These are phyloP conservation scores for Patella pellucida DNA, from an alignment of 2,888 invertebrate species.

Conservation along the genomic window DNA sequence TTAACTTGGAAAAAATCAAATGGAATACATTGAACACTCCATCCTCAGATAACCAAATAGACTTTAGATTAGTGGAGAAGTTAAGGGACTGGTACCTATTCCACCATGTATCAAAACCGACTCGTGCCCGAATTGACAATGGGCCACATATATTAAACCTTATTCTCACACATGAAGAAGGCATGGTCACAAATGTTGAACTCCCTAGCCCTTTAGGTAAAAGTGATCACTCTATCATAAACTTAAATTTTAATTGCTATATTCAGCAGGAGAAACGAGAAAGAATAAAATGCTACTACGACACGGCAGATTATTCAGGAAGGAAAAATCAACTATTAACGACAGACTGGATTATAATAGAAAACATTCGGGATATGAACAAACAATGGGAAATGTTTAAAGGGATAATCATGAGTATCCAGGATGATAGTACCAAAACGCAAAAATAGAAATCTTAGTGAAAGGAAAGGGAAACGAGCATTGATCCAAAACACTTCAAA, in stretches of 20 bases:
- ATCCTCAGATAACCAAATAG: neutral
- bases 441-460: neutral
- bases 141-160: constrained; percentile 21
- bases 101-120: constrained; percentile 20
- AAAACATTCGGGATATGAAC: neutral
- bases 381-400: neutral
- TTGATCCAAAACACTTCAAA: neutral
- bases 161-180: constrained; percentile 25
- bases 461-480: neutral
- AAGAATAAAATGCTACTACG: no score
- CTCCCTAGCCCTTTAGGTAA: constrained; percentile 4
- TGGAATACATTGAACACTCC: neutral
- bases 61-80: constrained; percentile 6
- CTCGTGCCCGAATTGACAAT: constrained; percentile 19
- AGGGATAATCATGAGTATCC: neutral
- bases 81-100: constrained; percentile 20
- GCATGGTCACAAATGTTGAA: constrained; percentile 15
- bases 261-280: neutral
- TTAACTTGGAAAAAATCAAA: neutral
- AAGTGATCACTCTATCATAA: constrained; percentile 4
- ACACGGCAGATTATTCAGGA: neutral
- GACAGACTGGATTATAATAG: neutral
- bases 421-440: neutral
- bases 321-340: neutral
- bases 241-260: neutral